These are phyloP conservation scores for Turritopsis dohrnii DNA, from an alignment of 30 jellyfish, hydroid and myxozoan genomes.

Conservation along the genomic window DNA sequence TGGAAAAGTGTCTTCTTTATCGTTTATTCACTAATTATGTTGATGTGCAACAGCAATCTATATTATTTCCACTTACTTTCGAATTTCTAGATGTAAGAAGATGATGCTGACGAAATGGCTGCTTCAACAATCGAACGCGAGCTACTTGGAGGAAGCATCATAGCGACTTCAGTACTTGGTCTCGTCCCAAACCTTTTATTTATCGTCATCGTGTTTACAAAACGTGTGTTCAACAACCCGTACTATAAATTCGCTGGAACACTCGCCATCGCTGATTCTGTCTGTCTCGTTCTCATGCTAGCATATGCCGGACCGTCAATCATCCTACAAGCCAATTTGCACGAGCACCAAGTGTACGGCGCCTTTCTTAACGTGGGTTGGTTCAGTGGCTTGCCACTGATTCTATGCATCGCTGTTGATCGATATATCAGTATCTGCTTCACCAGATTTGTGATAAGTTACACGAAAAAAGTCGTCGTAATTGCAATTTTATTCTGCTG, in stretches of 20 bases:
- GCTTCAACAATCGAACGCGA: neutral
- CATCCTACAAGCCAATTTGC: neutral
- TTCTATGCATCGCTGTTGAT: slow-evolving; percentile 5
- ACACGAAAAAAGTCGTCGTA: neutral
- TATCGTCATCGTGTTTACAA: slow-evolving; percentile 13
- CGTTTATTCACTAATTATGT: no score
- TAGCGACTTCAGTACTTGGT: neutral
- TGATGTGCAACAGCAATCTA: no score
- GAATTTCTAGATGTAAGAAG: neutral
- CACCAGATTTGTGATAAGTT: neutral
- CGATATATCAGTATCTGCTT: slow-evolving; percentile 7
- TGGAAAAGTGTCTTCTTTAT: no score
- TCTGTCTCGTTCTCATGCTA: slow-evolving; percentile 15
- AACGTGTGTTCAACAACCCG: neutral
- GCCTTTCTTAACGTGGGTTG: slow-evolving; percentile 15
- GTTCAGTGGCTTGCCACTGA: slow-evolving; percentile 22
- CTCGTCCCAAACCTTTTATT: neutral
- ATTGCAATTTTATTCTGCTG: neutral
- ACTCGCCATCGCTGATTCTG: slow-evolving; percentile 23
- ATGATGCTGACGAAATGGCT: no score
- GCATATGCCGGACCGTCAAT: slow-evolving; percentile 15
- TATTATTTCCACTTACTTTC: no score
- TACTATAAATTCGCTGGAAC: slow-evolving; percentile 1
- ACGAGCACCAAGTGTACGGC: neutral
- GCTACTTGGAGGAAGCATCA: neutral